Evolutionary conservation across 2,888 invertebrate genomes (phyloP), one percentile per base, ranked within the genome.

Genomic region (Sphecodes monilicornis): DNA sequence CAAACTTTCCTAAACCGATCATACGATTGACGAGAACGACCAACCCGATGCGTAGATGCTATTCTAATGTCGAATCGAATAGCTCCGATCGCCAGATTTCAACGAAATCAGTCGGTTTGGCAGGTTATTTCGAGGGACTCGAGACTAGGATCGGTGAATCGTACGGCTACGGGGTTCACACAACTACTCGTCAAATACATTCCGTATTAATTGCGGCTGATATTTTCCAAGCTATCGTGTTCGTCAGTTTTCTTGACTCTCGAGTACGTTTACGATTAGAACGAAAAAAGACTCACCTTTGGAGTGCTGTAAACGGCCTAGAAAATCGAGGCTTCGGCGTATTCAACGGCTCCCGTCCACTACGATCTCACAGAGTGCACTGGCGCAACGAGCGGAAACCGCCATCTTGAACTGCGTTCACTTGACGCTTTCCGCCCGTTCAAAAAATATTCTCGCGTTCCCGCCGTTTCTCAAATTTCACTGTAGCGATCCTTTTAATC

Each of bases 301-400:
- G 90, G 92, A 92, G 92, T 93, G 94, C 93, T 93, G 91, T 92
- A 91, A 93, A 89, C 91, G 93, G 93, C 93, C 93, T 93, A 92
- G 91, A 92, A 93, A 93, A 92, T 93, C 92, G 91, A 93, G 93
- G 93, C 93, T 93, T 93, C 92, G 91, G 92, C 91, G 92, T 92
- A 93, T 93, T 93, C 94, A 93, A 93, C 92, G 90, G 91, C 91
- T 94, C 92, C 93, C 92, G 94, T 94, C 90, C 93, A 93, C 94
- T 93, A 93, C 92, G 94, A 92, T 93, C 92, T 93, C 93, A 93
- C 93, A 92, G 93, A 93, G 92, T 94, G 93, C 94, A 93, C 94
- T 94, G 93, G 90, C 92, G 92, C 91, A 91, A 92, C 92, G 88
- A 90, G 72, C 93, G 94, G 94, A 94, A 93, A 87, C 92, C 90